Evolutionary conservation across 2,113 vertebrate genomes (phyloP), one percentile per base, ranked within the genome.

Genomic region (Apus apus): DNA sequence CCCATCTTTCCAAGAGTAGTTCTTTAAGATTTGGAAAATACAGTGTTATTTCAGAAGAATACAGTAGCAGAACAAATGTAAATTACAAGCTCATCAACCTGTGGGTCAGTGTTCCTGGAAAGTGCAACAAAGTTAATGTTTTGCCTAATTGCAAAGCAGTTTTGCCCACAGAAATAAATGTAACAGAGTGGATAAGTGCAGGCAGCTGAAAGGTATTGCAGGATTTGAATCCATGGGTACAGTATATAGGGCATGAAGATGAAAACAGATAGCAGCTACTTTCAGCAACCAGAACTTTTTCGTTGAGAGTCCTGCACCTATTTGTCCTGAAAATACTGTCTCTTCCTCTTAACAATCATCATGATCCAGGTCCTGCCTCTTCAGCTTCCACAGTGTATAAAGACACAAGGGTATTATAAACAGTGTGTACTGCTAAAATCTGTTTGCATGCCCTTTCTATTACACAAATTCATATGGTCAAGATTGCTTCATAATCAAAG

Each of bases 151-250:
- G 16, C 12, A 1, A 12, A 54, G 45, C 53, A 5, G 9, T 38
- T 48, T 78, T 75, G 23, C 32, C 15, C 3, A 0, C 6, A 11
- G 66, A 34, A 65, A 9, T 36, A 21, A 50, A 13, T n/a, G 36
- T 45, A 29, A 8, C 8, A 32, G 38, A 5, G 6, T 32, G 40
- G 6, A 15, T 36, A 34, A 36, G 14, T 22, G 19, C 58, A n/a
- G 60, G 40, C 9, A 5, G 66, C 62, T 25, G n/a, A 38, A 20
- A 29, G 38, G 18, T 46, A 3, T 11, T 13, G n/a, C 17, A 2
- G 0, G 3, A 11, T 23, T 46, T 38, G 2, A 9, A 21, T 13
- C 16, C 9, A 0, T 21, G 25, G 18, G 20, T 34, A 26, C 13
- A 29, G 8, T 16, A 15, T n/a, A 2, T 29, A 19, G n/a, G 10